Conservation (phyloP, 2,797 vertebrate genomes). For the Hydrophis major region DNA sequence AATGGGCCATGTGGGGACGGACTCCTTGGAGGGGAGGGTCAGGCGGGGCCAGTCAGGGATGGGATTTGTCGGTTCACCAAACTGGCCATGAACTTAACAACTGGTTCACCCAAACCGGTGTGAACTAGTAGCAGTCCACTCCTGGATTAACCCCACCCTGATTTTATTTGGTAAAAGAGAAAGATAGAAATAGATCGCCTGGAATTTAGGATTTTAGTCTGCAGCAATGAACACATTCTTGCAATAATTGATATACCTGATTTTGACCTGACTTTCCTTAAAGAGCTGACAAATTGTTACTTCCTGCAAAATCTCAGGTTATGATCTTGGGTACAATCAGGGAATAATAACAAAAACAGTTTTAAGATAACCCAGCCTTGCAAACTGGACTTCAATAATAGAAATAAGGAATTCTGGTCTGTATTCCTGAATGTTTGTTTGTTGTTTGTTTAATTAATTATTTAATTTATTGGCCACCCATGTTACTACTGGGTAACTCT, state of each 20-base stretch:
- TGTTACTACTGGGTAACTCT: neutral
- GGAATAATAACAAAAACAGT: neutral
- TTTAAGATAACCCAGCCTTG: slow-evolving; percentile 22
- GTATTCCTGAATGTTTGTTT: neutral
- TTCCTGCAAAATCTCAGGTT: neutral
- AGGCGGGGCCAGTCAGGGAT: too few species aligned
- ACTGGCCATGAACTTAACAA: too few species aligned
- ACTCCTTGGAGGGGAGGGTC: too few species aligned
- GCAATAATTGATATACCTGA: neutral
- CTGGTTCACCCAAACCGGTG: too few species aligned
- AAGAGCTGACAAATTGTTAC: neutral
- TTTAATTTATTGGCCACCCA: neutral
- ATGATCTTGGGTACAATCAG: neutral
- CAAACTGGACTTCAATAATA: slow-evolving; percentile 21
- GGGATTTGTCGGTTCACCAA: too few species aligned
- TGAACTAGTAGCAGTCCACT: too few species aligned
- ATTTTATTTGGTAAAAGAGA: neutral
- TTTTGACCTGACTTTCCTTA: neutral
- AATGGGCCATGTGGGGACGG: too few species aligned
- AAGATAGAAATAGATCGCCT: neutral
- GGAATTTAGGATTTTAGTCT: neutral
- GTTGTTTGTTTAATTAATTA: neutral
- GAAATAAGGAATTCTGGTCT: slow-evolving; percentile 1
- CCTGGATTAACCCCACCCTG: neutral
- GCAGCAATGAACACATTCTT: neutral